Evolutionary conservation across 2,797 vertebrate species (phyloP).

Genomic region (Philypnodon macrostomus): DNA sequence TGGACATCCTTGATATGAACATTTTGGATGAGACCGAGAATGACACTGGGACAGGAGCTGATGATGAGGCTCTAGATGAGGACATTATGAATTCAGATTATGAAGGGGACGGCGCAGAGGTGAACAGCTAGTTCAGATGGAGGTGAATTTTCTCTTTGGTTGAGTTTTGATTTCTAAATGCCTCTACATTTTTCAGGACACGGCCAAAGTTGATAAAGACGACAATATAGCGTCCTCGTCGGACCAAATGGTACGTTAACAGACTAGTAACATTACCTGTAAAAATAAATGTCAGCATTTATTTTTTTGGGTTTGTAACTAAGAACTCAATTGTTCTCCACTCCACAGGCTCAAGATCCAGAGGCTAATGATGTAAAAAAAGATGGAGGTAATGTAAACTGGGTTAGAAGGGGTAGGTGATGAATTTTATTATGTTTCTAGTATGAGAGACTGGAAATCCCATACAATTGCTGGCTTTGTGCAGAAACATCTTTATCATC

Average conservation of each 20-base stretch:
- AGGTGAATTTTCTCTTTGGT: not conserved
- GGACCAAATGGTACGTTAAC: conserved; percentile 33
- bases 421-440: conserved; percentile 62
- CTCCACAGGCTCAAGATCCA: conserved; percentile 66
- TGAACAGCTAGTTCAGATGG: conserved; percentile 20
- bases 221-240: conserved; percentile 36
- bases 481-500: conserved; percentile 53
- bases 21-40: conserved; percentile 86
- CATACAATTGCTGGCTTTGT: conserved; percentile 88
- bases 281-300: not conserved
- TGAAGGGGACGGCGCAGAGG: conserved; percentile 44
- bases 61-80: conserved; percentile 65
- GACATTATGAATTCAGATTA: conserved; percentile 48
- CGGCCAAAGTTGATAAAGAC: conserved; percentile 38
- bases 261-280: not conserved
- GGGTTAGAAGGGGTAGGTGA: conserved; percentile 34
- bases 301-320: not conserved
- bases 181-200: conserved; percentile 36
- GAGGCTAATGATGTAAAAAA: conserved; percentile 75
- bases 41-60: conserved; percentile 76
- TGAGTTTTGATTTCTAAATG: not conserved
- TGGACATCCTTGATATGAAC: conserved; percentile 89
- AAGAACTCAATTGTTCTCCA: conserved; percentile 2
- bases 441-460: conserved; percentile 96
- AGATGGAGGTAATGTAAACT: conserved; percentile 90